Conservation (phyloP, 2,113 vertebrate species). For the Uropsilus gracilis region DNA sequence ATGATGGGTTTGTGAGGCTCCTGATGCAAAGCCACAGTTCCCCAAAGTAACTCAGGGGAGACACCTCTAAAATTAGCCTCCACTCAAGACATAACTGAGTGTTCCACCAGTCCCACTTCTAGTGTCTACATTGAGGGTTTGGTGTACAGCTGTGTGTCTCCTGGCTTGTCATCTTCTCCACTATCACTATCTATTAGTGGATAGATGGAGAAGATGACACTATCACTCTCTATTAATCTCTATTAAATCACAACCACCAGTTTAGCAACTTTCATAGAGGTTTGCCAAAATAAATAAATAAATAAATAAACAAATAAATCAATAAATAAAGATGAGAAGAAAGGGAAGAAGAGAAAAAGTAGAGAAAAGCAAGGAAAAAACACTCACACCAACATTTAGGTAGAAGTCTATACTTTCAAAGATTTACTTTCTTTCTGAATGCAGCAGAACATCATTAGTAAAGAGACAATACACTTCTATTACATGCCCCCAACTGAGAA, state of each 20-base stretch:
- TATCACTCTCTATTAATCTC: background rate
- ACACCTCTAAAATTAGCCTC: background rate
- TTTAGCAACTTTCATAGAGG: background rate
- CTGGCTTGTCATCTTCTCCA: background rate
- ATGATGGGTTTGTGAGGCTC: background rate
- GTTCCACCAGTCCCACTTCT: background rate
- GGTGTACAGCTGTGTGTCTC: background rate
- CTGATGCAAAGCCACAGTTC: background rate
- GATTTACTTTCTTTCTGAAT: background rate
- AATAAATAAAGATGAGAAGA: slow-evolving; percentile 6
- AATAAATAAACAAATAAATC: too few species aligned
- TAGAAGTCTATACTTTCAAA: background rate
- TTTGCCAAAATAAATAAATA: background rate
- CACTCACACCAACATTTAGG: background rate
- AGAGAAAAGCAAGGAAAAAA: background rate
- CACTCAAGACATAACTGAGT: background rate
- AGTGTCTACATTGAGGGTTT: background rate
- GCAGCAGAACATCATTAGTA: background rate
- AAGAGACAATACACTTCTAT: background rate
- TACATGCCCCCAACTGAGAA: background rate
- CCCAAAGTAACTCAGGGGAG: background rate
- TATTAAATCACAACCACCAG: background rate
- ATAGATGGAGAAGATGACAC: too few species aligned
- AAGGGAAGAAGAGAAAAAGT: background rate
- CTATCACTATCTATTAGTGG: background rate